Evolutionary conservation across 2,888 invertebrate species (phyloP).

Genomic region (Abrostola tripartita): DNA sequence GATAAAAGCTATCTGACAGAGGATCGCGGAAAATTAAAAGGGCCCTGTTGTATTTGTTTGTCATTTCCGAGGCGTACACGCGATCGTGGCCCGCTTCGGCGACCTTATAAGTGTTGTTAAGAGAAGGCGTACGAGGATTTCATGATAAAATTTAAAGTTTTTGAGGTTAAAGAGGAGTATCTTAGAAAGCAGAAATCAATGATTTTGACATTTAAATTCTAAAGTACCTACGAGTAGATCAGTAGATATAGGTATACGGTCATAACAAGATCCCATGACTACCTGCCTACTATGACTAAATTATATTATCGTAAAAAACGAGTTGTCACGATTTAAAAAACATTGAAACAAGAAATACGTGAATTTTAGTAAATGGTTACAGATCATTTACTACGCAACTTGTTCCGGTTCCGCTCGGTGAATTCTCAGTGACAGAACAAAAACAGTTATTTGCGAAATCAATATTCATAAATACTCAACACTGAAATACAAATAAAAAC

Average conservation of each 20-base stretch:
- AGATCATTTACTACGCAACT: not conserved
- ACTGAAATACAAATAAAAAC: slow-evolving; percentile 2
- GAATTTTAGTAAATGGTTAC: not conserved
- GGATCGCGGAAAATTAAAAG: slow-evolving; percentile 67
- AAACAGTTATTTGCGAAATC: not conserved
- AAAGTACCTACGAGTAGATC: no score
- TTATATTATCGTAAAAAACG: no score
- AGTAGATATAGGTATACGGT: no score
- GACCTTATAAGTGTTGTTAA: slow-evolving; percentile 51
- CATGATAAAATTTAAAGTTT: no score
- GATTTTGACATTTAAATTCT: no score
- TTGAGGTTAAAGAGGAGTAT: no score
- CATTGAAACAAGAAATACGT: not conserved
- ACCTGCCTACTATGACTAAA: no score
- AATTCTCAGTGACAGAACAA: not conserved
- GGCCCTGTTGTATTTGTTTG: slow-evolving; percentile 63
- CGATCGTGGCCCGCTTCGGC: slow-evolving; percentile 56
- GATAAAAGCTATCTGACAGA: slow-evolving; percentile 64
- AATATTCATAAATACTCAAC: not conserved
- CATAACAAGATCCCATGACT: no score
- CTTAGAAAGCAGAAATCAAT: no score
- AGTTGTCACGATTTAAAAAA: no score
- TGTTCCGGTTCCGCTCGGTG: not conserved
- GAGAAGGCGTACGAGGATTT: not conserved
- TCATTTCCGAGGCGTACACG: slow-evolving; percentile 67